Base-by-base conservation (phyloP, 2,113 vertebrate genomes). In the Daubentonia madagascariensis region DNA sequence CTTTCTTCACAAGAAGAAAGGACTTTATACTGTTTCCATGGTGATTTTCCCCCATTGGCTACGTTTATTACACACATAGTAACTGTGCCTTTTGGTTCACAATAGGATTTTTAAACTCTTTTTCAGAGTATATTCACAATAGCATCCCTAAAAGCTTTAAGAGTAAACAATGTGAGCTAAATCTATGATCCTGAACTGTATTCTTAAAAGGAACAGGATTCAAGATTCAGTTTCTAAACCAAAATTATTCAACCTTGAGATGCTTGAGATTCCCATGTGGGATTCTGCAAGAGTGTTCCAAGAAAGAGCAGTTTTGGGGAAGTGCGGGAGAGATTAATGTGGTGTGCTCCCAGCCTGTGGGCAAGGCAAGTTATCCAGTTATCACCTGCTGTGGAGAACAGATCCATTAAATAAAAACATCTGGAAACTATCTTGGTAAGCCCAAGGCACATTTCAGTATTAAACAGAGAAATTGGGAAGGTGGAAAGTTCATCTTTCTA, bases 1-100 rank as follows among this genome's bases (percentile, higher is more conserved):
- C 87, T 94, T 93, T 95, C 73, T 85, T 93, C 91, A 95, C 85
- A 84, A 28, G 89, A 57, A 57, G 54, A 22, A 40, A 30, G 85
- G 63, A 68, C 3, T 68, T 93, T 65, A 68, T 80, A 50, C 72
- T 85, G 93, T 96, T 98, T 96, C 95, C 92, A 96, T 83, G 40
- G 89, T 35, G n/a, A 96, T 68, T 70, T 43, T 22, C 30, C 10
- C 20, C 61, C 50, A 72, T 18, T 72, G 30, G 40, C 79, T 84
- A 16, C 37, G 89, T 87, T 85, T 84, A 75, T 96, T 92, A 73
- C 20, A 73, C 13, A 23, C 40, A 65, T 3, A 70, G 65, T 93
- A 63, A 72, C 30, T 85, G 30, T 52, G 48, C 48, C 57, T 86
- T 93, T 78, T 81, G 68, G 35, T 81, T 89, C n/a, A 78, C 70